These are phyloP conservation scores for Criorhina ranunculi DNA, from an alignment of 2,888 invertebrate species.

Conservation along the genomic window DNA sequence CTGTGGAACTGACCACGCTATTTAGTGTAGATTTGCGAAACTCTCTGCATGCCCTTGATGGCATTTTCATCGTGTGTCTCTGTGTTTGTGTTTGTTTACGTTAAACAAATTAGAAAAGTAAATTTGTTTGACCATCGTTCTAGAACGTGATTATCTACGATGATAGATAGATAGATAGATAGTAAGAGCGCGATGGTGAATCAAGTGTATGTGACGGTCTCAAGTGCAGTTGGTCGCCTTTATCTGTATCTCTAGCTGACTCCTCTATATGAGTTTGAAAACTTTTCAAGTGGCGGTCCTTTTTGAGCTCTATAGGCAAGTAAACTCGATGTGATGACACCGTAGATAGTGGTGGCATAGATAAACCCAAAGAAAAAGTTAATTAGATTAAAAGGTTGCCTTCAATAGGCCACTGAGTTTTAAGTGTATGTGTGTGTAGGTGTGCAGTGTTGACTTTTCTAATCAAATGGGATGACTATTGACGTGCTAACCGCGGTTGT, in stretches of 20 bases:
- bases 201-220: constrained; percentile 63
- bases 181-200: constrained; percentile 39
- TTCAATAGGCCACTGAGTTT: constrained; percentile 69
- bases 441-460: constrained; percentile 50
- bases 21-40: constrained; percentile 33
- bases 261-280: constrained; percentile 49
- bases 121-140: constrained; percentile 76
- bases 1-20: too few relatives aligned
- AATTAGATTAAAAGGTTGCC: constrained; percentile 76
- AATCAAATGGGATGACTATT: constrained; percentile 60
- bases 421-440: constrained; percentile 22
- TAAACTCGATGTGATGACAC: constrained; percentile 72
- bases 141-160: constrained; percentile 75
- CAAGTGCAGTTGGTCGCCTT: constrained; percentile 76
- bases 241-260: constrained; percentile 49
- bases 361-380: constrained; percentile 74
- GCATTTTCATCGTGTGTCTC: constrained; percentile 1
- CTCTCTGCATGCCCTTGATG: constrained; percentile 20
- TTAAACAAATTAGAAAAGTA: constrained; percentile 73
- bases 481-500: constrained; percentile 52
- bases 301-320: constrained; percentile 65
- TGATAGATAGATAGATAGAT: constrained; percentile 65
- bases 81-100: constrained; percentile 40
- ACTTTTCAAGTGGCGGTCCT: constrained; percentile 75
- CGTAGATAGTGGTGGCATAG: constrained; percentile 69